Conservation (phyloP, 2,888 invertebrate species). For the Andrena haemorrhoa region DNA sequence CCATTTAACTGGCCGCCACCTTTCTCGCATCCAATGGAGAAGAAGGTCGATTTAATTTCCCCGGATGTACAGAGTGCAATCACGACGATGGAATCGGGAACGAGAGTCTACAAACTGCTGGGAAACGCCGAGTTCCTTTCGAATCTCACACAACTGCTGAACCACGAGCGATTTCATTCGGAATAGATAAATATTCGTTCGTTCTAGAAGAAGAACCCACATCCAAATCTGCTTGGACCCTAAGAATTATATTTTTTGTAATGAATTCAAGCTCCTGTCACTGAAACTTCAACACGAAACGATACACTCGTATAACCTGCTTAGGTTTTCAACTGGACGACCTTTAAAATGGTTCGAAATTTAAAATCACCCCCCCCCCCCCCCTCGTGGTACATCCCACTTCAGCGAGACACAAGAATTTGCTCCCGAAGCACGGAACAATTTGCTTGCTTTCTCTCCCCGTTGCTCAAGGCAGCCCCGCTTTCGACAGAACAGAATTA, state of each 20-base stretch:
- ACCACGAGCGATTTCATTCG: neutral
- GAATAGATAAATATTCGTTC: neutral
- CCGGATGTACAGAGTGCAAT: constrained; percentile 21
- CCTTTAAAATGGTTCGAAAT: too few species aligned
- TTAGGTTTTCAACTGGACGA: too few species aligned
- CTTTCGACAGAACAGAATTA: neutral
- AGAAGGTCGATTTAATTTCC: constrained; percentile 29
- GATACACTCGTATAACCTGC: too few species aligned
- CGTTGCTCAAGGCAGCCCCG: neutral
- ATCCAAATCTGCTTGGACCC: too few species aligned
- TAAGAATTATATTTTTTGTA: too few species aligned
- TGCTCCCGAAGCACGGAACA: neutral
- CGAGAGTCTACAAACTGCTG: neutral
- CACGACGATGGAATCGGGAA: constrained; percentile 25
- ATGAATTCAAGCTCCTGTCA: too few species aligned
- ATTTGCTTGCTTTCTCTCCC: neutral
- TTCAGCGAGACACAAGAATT: neutral
- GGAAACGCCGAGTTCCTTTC: constrained; percentile 12
- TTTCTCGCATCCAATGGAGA: constrained; percentile 34
- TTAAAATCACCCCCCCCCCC: too few species aligned
- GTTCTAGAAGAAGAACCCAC: neutral
- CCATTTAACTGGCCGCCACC: constrained; percentile 20
- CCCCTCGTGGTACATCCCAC: neutral
- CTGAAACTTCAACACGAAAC: too few species aligned
- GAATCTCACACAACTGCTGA: neutral